Evolutionary conservation across 2,797 vertebrate species (phyloP), one percentile per base, ranked within the genome.

Genomic region (Cercopithecus petaurista): DNA sequence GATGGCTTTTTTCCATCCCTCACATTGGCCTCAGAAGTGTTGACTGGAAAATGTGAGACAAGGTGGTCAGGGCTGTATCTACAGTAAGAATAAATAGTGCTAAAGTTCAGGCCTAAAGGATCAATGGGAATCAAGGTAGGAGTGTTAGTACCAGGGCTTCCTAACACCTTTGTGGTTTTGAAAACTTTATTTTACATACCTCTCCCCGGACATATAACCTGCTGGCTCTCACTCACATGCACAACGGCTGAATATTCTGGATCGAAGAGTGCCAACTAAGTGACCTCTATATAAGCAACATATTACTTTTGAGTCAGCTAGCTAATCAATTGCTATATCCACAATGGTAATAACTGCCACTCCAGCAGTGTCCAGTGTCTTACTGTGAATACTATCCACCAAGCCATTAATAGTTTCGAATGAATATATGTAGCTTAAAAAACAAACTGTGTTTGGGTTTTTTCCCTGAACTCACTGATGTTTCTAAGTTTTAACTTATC

Each of bases 401-500:
- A 75, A 70, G 72, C 22, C 30, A 22, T 28, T 43, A 61, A 94
- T 2, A 75, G 46, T 81, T 72, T 82, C 36, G 73, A 67, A 57
- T 46, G 73, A 82, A 93, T 79, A 76, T 39, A 95, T 26, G 39
- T 0, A 82, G n/a, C 57, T 73, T 48, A 43, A 87, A 87, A 90
- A 92, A 75, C 17, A 24, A 76, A 73, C 19, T 30, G 24, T 83
- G 13, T 22, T 13, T 50, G 48, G 48, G 15, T 57, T 22, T 80
- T 84, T 73, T 86, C 41, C 11, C 83, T 83, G 36, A 28, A 70
- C 64, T 95, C 83, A 83, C 14, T 93, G 77, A 73, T 28, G 22
- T 70, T 95, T 95, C 33, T 85, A 95, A 81, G 50, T 59, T 93
- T 95, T 87, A 95, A 96, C 15, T 96, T 55, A 93, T 50, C 36